phyloP scores from a whole-genome alignment of 1,140 invertebrate species.

The Dreissena polymorpha region DNA sequence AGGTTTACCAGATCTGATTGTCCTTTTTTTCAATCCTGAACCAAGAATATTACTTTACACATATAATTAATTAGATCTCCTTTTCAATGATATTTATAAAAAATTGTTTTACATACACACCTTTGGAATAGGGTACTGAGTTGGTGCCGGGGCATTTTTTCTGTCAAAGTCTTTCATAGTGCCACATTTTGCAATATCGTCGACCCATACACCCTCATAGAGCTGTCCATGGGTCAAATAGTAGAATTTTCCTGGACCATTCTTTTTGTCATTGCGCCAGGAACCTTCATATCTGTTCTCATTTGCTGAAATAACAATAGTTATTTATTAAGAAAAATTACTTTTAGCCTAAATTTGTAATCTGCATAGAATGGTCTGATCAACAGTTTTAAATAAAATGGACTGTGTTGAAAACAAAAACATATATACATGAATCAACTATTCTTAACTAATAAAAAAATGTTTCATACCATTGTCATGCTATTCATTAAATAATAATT shows the following conservation, averaged over 20 bases:
- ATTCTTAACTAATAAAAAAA: too few relatives aligned
- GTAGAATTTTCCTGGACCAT: constrained; percentile 80
- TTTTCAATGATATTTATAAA: neutral
- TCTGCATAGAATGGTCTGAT: too few relatives aligned
- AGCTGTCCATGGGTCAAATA: constrained; percentile 79
- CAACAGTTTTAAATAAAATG: too few relatives aligned
- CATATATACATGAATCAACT: too few relatives aligned
- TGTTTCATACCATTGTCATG: too few relatives aligned
- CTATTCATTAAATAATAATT: too few relatives aligned
- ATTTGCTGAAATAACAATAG: constrained; percentile 72
- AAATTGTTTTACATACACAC: constrained; percentile 59
- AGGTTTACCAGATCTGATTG: constrained; percentile 1
- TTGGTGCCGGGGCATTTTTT: constrained; percentile 77
- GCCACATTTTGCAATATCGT: constrained; percentile 79
- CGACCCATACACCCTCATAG: constrained; percentile 79
- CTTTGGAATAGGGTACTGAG: constrained; percentile 78
- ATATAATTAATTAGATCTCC: neutral
- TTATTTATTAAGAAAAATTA: neutral
- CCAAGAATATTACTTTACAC: too few relatives aligned
- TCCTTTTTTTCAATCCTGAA: too few relatives aligned
- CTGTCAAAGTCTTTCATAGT: constrained; percentile 79
- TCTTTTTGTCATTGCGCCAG: constrained; percentile 79
- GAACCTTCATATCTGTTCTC: constrained; percentile 80
- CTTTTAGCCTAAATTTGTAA: too few relatives aligned
- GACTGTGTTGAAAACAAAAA: too few relatives aligned